Evolutionary conservation across 2,113 vertebrate genomes (phyloP).

Genomic region (Nothoprocta pentlandii): DNA sequence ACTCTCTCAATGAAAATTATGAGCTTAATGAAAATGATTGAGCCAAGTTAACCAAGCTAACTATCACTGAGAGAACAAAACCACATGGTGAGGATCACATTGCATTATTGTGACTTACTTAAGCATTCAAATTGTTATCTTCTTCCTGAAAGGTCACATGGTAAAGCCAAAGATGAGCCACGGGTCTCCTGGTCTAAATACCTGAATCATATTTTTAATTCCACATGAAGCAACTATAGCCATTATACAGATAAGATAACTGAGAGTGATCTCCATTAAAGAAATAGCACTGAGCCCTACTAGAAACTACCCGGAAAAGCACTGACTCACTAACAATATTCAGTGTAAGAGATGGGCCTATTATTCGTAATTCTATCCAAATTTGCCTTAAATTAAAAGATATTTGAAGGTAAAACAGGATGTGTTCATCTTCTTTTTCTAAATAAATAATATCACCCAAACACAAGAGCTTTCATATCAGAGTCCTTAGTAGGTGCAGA

Average conservation of each 20-base stretch:
- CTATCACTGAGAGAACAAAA: background rate
- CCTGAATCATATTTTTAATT: background rate
- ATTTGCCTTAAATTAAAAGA: constrained; percentile 13
- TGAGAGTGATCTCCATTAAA: constrained; percentile 13
- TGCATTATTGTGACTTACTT: background rate
- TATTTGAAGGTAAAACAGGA: background rate
- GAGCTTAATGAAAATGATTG: background rate
- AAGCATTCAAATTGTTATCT: rapidly evolving
- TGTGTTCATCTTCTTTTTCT: background rate
- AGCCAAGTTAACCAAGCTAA: background rate
- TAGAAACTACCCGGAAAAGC: background rate
- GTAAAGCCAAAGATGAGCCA: background rate
- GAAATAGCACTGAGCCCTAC: constrained; percentile 1
- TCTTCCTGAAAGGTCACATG: background rate
- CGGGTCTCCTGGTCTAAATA: background rate
- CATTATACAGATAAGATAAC: constrained; percentile 1
- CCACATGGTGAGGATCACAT: background rate
- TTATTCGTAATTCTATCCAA: constrained; percentile 29
- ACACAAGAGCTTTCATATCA: background rate
- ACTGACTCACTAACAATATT: background rate
- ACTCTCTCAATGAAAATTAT: background rate
- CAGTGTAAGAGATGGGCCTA: background rate
- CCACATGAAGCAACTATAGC: background rate
- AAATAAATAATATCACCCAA: background rate
- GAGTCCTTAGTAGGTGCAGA: background rate